Percentiles rank a stretch among this genome's conserved stretches.
These are phyloP conservation scores for Plecturocebus donacophilus DNA, from an alignment of 2,113 vertebrate genomes.

Conservation along the genomic window DNA sequence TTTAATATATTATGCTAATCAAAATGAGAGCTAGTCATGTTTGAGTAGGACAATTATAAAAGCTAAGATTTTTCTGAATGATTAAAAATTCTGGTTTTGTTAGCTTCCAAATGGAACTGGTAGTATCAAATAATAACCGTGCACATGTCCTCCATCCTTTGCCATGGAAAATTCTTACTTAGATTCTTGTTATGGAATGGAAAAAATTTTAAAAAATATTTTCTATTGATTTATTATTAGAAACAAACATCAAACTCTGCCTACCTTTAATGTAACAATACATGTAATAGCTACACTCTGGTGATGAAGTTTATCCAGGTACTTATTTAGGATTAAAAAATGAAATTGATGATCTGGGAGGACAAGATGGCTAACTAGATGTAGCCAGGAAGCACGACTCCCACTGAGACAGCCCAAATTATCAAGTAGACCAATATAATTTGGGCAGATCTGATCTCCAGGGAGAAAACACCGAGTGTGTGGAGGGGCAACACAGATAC, in stretches of 20 bases:
- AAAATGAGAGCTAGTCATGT: neutral
- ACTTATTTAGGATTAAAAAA: neutral
- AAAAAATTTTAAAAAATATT: neutral
- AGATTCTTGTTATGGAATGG: neutral
- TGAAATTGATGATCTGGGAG: no score
- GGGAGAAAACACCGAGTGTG: no score
- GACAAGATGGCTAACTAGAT: no score
- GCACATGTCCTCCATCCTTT: rapidly evolving
- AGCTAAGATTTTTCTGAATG: neutral
- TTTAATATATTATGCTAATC: neutral
- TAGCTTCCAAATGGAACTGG: neutral
- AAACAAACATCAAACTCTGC: neutral
- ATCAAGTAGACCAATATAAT: no score
- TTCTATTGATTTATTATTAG: neutral
- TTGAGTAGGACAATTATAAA: neutral
- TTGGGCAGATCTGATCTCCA: no score
- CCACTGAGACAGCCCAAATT: no score
- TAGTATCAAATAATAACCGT: neutral
- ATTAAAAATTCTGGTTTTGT: neutral
- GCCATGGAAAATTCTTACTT: neutral
- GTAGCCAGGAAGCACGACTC: no score
- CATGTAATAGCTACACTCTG: neutral
- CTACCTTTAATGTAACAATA: neutral
- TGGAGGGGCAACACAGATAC: no score
- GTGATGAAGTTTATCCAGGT: neutral